These are phyloP conservation scores for Lophura nycthemera DNA, from an alignment of 2,113 vertebrate species.

Conservation along the genomic window DNA sequence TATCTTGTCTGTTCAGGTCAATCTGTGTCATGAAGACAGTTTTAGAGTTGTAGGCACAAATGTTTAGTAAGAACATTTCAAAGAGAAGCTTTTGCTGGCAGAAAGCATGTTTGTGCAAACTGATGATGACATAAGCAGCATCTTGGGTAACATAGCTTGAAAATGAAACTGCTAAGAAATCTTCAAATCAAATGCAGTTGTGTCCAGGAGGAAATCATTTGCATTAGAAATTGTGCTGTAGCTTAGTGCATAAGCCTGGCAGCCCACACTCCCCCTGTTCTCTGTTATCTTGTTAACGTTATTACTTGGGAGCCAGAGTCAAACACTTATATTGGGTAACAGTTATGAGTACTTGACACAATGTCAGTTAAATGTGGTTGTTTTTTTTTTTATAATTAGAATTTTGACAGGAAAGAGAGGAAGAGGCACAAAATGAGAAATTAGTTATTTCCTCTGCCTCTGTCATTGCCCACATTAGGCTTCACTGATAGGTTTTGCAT, in stretches of 20 bases:
- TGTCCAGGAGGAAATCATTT: conserved; percentile 43
- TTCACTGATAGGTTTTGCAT: conserved; percentile 27
- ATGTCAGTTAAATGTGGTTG: conserved; percentile 54
- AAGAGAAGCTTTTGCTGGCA: background rate
- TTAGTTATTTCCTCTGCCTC: conserved; percentile 66
- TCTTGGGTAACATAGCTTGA: background rate
- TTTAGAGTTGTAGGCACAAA: background rate
- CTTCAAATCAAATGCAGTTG: conserved; percentile 36
- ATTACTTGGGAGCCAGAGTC: conserved; percentile 56
- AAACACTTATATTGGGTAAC: conserved; percentile 9
- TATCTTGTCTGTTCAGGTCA: background rate
- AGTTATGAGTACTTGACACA: conserved; percentile 53
- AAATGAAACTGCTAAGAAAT: conserved; percentile 31
- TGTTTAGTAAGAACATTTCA: background rate
- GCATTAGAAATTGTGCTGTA: conserved; percentile 16
- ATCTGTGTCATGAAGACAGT: background rate
- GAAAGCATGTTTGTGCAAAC: background rate
- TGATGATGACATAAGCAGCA: background rate
- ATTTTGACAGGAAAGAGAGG: conserved; percentile 64
- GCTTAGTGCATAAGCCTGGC: conserved; percentile 20
- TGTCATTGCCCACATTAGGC: conserved; percentile 50
- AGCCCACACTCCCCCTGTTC: conserved; percentile 44
- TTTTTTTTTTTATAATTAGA: conserved; percentile 48
- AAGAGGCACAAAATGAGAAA: conserved; percentile 64
- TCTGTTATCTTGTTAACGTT: conserved; percentile 51